These are phyloP conservation scores for Pachydiplax longipennis DNA, from an alignment of 2,888 invertebrate species.

Conservation along the genomic window DNA sequence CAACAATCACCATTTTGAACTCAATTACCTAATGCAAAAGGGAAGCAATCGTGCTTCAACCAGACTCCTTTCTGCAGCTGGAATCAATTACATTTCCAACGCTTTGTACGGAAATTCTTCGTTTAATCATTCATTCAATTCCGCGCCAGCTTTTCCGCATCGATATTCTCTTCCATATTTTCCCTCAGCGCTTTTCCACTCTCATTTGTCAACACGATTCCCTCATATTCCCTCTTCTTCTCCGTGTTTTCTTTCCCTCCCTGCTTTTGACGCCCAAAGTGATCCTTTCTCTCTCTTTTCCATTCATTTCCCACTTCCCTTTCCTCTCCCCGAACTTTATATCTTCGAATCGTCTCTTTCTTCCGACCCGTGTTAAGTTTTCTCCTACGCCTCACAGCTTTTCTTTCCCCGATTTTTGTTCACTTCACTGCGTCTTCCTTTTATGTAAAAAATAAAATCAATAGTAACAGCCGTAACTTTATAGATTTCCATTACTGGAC, in stretches of 20 bases:
- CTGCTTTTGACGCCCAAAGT: background rate
- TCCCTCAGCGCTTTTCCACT: background rate
- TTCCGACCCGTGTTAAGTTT: background rate
- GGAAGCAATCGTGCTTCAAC: too few species aligned
- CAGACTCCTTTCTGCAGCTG: too few species aligned
- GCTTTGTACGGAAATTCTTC: too few species aligned
- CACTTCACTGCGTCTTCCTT: background rate
- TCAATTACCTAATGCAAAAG: too few species aligned
- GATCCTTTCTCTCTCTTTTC: background rate
- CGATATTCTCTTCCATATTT: background rate
- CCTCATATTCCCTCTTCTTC: background rate
- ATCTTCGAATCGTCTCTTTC: background rate
- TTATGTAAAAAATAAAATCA: too few species aligned
- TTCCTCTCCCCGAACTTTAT: background rate
- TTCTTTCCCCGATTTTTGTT: background rate
- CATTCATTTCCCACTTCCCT: background rate
- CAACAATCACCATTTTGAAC: too few species aligned
- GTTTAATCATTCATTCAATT: too few species aligned
- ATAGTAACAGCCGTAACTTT: too few species aligned
- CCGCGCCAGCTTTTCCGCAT: background rate
- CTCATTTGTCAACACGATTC: background rate
- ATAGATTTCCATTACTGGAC: too few species aligned
- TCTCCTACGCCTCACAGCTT: background rate
- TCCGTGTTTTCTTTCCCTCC: background rate
- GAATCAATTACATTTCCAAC: too few species aligned